Conservation (phyloP, 2,888 invertebrate genomes). For the Rhabditoides inermis region DNA sequence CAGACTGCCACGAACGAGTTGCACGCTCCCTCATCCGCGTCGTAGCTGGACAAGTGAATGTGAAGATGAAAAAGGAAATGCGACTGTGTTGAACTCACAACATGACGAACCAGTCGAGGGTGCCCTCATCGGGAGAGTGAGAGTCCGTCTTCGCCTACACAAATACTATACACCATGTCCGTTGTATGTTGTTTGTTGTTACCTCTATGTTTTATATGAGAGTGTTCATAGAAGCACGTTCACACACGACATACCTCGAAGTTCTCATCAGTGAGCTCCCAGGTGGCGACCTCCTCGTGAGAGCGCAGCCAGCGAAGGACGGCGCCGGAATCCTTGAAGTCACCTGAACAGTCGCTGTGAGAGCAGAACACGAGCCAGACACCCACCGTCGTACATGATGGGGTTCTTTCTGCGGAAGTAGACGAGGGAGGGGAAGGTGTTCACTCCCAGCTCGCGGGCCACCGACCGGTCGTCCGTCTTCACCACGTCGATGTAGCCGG, state of each 20-base stretch:
- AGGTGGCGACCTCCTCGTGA: slow-evolving; percentile 48
- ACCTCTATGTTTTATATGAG: too few relatives aligned
- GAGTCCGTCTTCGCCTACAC: slow-evolving; percentile 27
- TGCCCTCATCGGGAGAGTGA: slow-evolving; percentile 48
- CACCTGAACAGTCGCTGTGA: slow-evolving; percentile 26
- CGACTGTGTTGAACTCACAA: slow-evolving; percentile 36
- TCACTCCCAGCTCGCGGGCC: slow-evolving; percentile 90
- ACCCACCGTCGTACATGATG: slow-evolving; percentile 81
- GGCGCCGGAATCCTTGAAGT: slow-evolving; percentile 49
- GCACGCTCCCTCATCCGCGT: slow-evolving; percentile 48
- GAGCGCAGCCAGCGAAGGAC: slow-evolving; percentile 50
- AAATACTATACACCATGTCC: neutral
- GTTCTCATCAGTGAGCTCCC: slow-evolving; percentile 49
- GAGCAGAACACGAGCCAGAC: neutral
- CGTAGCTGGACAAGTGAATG: slow-evolving; percentile 32
- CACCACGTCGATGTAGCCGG: slow-evolving; percentile 50
- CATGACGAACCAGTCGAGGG: slow-evolving; percentile 52
- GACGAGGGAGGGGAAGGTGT: slow-evolving; percentile 86
- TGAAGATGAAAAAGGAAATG: neutral
- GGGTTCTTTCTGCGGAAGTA: slow-evolving; percentile 93
- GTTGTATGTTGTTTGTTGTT: too few relatives aligned
- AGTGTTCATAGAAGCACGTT: slow-evolving; percentile 5
- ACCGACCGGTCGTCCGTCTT: slow-evolving; percentile 55
- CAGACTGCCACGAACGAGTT: slow-evolving; percentile 48
- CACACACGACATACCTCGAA: slow-evolving; percentile 33